Evolutionary conservation across 2,888 invertebrate species (phyloP), one percentile per base, ranked within the genome.

Genomic region (Latheticus oryzae): DNA sequence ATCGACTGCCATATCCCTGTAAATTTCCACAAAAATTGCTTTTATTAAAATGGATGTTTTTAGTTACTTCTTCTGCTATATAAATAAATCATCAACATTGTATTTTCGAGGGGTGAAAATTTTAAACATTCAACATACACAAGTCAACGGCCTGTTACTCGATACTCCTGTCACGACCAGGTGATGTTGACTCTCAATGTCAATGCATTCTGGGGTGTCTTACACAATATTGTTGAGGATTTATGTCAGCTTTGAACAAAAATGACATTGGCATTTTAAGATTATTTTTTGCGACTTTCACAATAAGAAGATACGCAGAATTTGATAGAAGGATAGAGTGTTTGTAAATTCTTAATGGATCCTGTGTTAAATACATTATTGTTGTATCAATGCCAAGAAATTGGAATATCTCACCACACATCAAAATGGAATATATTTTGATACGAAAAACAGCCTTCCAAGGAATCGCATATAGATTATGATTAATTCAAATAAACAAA

Each of bases 1-100:
- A 9, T 28, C 28, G 9, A 28, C 28, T 26, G 8, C 1, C 26
- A 9, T n/a, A 16, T 11, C n/a, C 21, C 47, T 35, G 35, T 47
- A 47, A 47, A 47, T 47, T 47, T 12, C 24, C 16, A 9, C 19
- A 23, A 32, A 47, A 45, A 47, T 33, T 21, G 47, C 24, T 35
- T 47, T 47, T 23, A 35, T 47, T 47, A 35, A 40, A 47, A 47
- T 47, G 42, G 16, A 42, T 13, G 32, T 32, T 33, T 42, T 42
- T 15, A n/a, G 2, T 17, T 35, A 47, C 47, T 33, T 47, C 47
- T 47, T 42, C 24, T 5, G 45, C 8, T 32, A 45, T 35, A 47
- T 47, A 47, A 47, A 47, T 47, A 47, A 47, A 47, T 47, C 33
- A 47, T 35, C 47, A 35, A 35, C 33, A 47, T 33, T 33, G 24